These are phyloP conservation scores for Zophobas morio DNA, from an alignment of 1,140 invertebrate genomes.

Conservation along the genomic window DNA sequence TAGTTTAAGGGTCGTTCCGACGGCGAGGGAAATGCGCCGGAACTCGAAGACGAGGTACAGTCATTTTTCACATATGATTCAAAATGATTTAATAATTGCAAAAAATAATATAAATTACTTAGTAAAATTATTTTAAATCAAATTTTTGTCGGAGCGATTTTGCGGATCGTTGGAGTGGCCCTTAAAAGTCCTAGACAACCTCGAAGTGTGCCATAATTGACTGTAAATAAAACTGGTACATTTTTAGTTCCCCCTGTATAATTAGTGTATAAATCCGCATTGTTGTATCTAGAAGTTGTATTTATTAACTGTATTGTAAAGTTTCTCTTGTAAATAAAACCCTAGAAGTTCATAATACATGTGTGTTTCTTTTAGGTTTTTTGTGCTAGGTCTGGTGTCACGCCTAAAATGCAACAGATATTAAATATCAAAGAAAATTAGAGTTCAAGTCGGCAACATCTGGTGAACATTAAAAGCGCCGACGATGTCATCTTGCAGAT, in stretches of 20 bases:
- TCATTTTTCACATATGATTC: too few relatives aligned
- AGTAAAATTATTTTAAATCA: too few relatives aligned
- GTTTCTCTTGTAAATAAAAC: constrained; percentile 53
- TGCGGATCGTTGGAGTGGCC: too few relatives aligned
- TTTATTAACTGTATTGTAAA: constrained; percentile 55
- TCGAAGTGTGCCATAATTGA: constrained; percentile 42
- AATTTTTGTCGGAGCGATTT: too few relatives aligned
- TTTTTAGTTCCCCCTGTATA: constrained; percentile 34
- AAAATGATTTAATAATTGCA: too few relatives aligned
- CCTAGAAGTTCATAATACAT: constrained; percentile 47
- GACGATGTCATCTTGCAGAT: constrained; percentile 43
- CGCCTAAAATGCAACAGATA: constrained; percentile 45
- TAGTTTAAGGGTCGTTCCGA: background rate
- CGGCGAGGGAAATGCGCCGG: too few relatives aligned
- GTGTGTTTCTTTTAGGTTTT: constrained; percentile 38
- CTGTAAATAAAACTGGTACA: constrained; percentile 37
- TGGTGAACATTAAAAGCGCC: constrained; percentile 43
- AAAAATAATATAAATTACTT: too few relatives aligned
- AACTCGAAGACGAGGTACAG: too few relatives aligned
- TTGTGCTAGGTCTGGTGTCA: constrained; percentile 42
- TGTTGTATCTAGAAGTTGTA: constrained; percentile 53
- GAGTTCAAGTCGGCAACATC: constrained; percentile 31
- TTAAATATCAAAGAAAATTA: constrained; percentile 49
- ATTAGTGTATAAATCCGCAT: constrained; percentile 46
- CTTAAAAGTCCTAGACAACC: background rate